Base-by-base conservation (phyloP, 2,797 vertebrate genomes). In the Pelochelys cantorii region DNA sequence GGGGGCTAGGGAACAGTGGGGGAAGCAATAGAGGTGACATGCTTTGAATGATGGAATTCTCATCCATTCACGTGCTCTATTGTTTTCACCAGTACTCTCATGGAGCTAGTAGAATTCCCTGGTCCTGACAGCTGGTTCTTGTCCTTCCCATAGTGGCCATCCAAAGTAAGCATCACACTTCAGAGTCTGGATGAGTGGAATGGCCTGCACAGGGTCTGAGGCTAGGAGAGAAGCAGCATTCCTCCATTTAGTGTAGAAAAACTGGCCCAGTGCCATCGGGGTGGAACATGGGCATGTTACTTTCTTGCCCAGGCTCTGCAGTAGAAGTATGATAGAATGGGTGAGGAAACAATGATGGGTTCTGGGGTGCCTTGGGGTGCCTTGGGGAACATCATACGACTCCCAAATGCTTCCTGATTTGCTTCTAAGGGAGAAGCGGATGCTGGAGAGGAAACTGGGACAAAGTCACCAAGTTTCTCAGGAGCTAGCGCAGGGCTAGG, bases 211-310 rank as follows among this genome's bases (percentile, higher is more conserved):
- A 65, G 18, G 86, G 77, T 25, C 96, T 95, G 3, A 96, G 82
- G 10, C 94, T 96, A 10, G 98, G 98, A 77, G 98, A 96, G 88
- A 97, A 98, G 83, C 98, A 98, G 52, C 98, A 98, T 74, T 98
- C 98, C 4, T 97, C 98, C 52, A 98, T 96, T 68, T 98, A 98
- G 84, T 96, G 96, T 57, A 98, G 95, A 82, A 98, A 97, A 79
- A 98, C 86, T 29, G 98, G 98, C 11, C 97, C 98, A 15, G 65
- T 86, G 82, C 95, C 97, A 77, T 98, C 96, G 0, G 97, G 95
- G 53, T 96, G 94, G 56, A 98, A 94, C 65, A 97, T 92, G 86
- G 97, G 48, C 81, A 97, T 85, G 13, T 84, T 3, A 71, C 90
- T 65, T 25, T 34, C 53, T 5, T 93, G 65, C 48, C 92, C 86